Conservation (phyloP, 2,797 vertebrate genomes). For the Acrossocheilus fasciatus region DNA sequence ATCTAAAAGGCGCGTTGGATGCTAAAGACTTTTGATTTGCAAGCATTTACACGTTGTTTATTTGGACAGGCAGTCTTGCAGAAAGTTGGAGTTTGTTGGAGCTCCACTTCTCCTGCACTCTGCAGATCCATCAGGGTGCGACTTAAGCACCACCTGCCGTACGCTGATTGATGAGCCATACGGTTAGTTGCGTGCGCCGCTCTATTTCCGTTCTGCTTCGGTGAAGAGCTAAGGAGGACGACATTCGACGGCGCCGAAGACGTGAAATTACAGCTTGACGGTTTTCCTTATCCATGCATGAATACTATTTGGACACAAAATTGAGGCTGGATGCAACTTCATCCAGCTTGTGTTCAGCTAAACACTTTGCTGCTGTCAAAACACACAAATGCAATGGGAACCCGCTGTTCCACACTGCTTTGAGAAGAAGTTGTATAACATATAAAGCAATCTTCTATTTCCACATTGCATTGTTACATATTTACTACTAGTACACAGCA, state of each 20-base stretch:
- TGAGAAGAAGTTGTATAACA: neutral
- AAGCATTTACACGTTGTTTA: slow-evolving; percentile 42
- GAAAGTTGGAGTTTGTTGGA: slow-evolving; percentile 60
- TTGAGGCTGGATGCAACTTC: neutral
- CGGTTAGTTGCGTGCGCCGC: slow-evolving; percentile 23
- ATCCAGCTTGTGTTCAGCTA: neutral
- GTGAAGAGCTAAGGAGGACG: slow-evolving; percentile 40
- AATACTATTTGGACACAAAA: neutral
- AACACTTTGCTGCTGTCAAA: neutral
- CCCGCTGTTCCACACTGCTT: neutral
- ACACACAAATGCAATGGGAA: neutral
- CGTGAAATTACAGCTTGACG: slow-evolving; percentile 13
- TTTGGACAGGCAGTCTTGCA: slow-evolving; percentile 52
- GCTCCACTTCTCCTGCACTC: slow-evolving; percentile 38
- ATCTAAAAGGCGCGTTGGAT: neutral
- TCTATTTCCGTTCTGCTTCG: slow-evolving; percentile 39
- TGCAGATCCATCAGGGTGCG: slow-evolving; percentile 39
- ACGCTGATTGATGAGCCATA: slow-evolving; percentile 43
- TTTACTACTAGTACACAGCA: neutral
- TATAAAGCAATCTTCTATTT: neutral
- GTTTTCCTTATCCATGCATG: neutral
- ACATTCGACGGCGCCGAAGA: neutral
- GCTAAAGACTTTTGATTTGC: slow-evolving; percentile 35
- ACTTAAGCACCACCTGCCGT: slow-evolving; percentile 54
- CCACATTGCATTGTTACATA: neutral